phyloP scores from a whole-genome alignment of 2,888 invertebrate genomes.

The Polydrusus pterygomalis region DNA sequence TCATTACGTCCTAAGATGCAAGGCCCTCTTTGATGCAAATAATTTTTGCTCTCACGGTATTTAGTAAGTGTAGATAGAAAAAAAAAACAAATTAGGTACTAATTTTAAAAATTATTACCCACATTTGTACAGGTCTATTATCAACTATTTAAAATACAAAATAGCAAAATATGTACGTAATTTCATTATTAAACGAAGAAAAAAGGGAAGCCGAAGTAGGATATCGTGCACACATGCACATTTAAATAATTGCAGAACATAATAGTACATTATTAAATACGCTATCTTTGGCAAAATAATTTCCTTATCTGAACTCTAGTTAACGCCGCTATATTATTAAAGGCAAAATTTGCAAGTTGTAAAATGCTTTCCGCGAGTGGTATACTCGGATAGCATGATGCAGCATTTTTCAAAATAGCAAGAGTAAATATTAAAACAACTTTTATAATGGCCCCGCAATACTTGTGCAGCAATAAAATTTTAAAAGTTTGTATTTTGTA shows the following conservation, averaged over 20 bases:
- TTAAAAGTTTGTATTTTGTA: too few species aligned
- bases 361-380: constrained; percentile 25
- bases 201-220: constrained; percentile 13
- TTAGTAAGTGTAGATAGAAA: too few species aligned
- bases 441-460: too few species aligned
- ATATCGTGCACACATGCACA: constrained; percentile 42
- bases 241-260: constrained; percentile 41
- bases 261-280: constrained; percentile 31
- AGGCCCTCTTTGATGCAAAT: too few species aligned
- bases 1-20: too few species aligned
- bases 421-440: too few species aligned
- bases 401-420: too few species aligned
- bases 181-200: constrained; percentile 18
- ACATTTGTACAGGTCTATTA: not conserved
- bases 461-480: too few species aligned
- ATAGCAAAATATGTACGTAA: constrained; percentile 7
- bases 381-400: not conserved
- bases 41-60: too few species aligned
- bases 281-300: constrained; percentile 38
- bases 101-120: not conserved
- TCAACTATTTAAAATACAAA: constrained; percentile 23
- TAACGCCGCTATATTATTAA: constrained; percentile 37
- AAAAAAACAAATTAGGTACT: not conserved
- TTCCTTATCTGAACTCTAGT: constrained; percentile 32
- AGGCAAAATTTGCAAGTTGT: constrained; percentile 34